Conservation (phyloP, 2,113 vertebrate genomes). For the Ptychochromis oligacanthus region DNA sequence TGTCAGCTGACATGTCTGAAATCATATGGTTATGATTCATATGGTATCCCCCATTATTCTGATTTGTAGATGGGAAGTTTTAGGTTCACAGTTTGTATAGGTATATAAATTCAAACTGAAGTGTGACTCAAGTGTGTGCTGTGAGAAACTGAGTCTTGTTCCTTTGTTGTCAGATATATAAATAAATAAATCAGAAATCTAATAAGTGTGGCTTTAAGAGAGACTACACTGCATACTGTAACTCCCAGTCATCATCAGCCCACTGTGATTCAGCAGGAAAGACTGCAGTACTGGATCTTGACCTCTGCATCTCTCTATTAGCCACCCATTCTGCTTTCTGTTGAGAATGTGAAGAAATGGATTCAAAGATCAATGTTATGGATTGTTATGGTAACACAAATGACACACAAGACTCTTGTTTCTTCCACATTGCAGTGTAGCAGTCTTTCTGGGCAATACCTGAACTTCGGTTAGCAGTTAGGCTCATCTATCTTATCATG, state of each 20-base stretch:
- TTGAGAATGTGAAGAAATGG: neutral
- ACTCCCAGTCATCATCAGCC: constrained; percentile 40
- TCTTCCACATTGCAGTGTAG: neutral
- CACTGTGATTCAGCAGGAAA: constrained; percentile 74
- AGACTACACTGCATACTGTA: constrained; percentile 7
- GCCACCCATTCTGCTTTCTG: neutral
- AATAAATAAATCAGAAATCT: constrained; percentile 25
- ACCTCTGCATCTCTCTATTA: neutral
- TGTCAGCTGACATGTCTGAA: neutral
- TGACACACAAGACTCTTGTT: neutral
- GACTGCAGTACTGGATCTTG: constrained; percentile 21
- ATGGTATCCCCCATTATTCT: neutral
- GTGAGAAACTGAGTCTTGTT: constrained; percentile 3
- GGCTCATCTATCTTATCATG: neutral
- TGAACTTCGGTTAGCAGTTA: neutral
- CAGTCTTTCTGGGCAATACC: neutral
- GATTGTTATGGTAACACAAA: constrained; percentile 31
- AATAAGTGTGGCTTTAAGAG: constrained; percentile 32
- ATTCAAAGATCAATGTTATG: constrained; percentile 40
- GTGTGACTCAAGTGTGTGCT: neutral
- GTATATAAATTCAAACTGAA: neutral
- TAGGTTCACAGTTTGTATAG: neutral
- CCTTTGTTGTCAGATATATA: constrained; percentile 41
- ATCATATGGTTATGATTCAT: neutral
- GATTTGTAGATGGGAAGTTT: neutral